Evolutionary conservation across 2,113 vertebrate species (phyloP).

Genomic region (Psilopsiagon aurifrons): DNA sequence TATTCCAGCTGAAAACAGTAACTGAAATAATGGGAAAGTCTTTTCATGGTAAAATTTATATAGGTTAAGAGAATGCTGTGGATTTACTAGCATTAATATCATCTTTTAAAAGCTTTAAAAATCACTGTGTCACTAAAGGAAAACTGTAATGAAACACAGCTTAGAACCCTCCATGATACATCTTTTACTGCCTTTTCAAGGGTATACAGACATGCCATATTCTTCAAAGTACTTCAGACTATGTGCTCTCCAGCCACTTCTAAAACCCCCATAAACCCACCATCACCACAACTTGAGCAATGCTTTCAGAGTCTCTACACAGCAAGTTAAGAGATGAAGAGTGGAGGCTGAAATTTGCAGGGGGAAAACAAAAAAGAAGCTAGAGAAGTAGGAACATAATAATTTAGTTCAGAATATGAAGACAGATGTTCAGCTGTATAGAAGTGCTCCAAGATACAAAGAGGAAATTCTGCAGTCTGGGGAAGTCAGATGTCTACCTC

Average conservation of each 20-base stretch:
- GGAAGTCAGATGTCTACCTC: background rate
- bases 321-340: background rate
- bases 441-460: background rate
- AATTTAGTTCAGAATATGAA: background rate
- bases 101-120: background rate
- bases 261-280: background rate
- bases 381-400: background rate
- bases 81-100: background rate
- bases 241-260: background rate
- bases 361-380: no score
- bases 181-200: background rate
- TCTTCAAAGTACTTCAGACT: background rate
- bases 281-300: fast-evolving
- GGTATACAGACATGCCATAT: background rate
- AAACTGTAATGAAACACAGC: background rate
- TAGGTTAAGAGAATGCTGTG: background rate
- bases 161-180: background rate
- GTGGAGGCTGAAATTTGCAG: background rate
- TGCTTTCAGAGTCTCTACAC: background rate
- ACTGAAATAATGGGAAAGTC: background rate
- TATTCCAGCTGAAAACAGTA: background rate
- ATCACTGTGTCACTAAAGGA: background rate
- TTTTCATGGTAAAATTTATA: background rate
- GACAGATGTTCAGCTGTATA: background rate
- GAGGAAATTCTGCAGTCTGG: background rate